Base-by-base conservation (phyloP, 2,888 invertebrate genomes). In the Aspidiotus rigidus region DNA sequence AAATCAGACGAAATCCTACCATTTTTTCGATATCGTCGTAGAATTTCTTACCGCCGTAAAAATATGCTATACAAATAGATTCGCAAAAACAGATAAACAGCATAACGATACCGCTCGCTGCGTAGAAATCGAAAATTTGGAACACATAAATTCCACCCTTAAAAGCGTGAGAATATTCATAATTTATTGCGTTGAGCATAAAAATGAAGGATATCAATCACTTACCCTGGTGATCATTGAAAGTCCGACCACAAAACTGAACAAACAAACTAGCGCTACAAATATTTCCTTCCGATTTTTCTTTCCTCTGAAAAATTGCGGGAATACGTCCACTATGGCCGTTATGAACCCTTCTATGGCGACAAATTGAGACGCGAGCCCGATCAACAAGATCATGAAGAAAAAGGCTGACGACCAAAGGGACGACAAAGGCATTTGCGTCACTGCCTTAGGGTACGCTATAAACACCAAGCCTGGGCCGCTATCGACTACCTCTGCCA, bases 41-140 rank as follows among this genome's bases (percentile, higher is more conserved):
- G 77, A 90, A 91, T 71, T 88, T 83, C 75, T 88, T 86, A 0
- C 88, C 86, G 0, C 91, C 91, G 76, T 92, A 93, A 63, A 89
- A 83, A 87, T 90, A 91, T 7, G 88, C 86, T 40, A 92, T 86
- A 7, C 88, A 83, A 70, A 90, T 83, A 75, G 89, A 89, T 77
- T 92, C 89, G 75, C 83, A 84, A 75, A 84, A 83, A 74, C 83
- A 84, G 64, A 85, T 80, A 77, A 81, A 82, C 17, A 85, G 77
- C 11, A 85, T 77, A 60, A 83, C 81, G 76, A 84, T 84, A 70
- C 84, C 82, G 73, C 83, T 83, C 2, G 84, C 84, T 0, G 84
- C 82, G 74, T 84, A 85, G 73, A 83, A 83, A 76, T 85, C 85
- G 75, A 85, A 81, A 60, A 85, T 74, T 79, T 85, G 84, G 76